Evolutionary conservation across 2,888 invertebrate genomes (phyloP), one percentile per base, ranked within the genome.

Genomic region (Diarsia brunnea): DNA sequence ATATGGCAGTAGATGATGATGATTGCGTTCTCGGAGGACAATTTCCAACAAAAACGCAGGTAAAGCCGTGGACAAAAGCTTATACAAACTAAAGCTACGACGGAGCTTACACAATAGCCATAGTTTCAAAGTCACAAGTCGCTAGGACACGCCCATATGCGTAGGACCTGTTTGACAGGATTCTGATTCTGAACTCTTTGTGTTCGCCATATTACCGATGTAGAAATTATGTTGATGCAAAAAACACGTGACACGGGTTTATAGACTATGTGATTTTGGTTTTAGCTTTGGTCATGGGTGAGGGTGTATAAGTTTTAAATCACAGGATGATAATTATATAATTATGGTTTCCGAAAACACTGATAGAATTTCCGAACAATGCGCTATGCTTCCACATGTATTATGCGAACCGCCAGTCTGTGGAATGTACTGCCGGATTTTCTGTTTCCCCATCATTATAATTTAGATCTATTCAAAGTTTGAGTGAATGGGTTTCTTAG

Each of bases 151-250:
- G 70, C 78, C 81, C 72, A 84, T 83, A 85, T 67, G 73, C 49
- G 65, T 47, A 43, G 27, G 74, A 87, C 87, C 79, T 69, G 86
- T 87, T 86, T 83, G 78, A 78, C 77, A n/a, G 51, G 85, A 65
- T 82, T 65, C 49, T 55, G 85, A 65, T 82, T 65, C 49, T 55
- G 60, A 63, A 60, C 64, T 67, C 83, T 86, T 87, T 87, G 83
- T 87, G 78, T 38, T 55, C 69, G 45, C 65, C 75, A 53, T 75
- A 64, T 60, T 79, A 65, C n/a, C 38, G 12, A n/a, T 65, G n/a
- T 21, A 24, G 60, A 63, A 43, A 43, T n/a, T 69, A 75, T 2
- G 16, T 55, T n/a, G 43, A 47, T 63, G 31, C 27, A 78, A 77
- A 69, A 47, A 70, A 70, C 21, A n/a, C 5, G n/a, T 38, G 69